Evolutionary conservation across 2,113 vertebrate genomes (phyloP), one percentile per base, ranked within the genome.

Genomic region (Paramormyrops kingsleyae): DNA sequence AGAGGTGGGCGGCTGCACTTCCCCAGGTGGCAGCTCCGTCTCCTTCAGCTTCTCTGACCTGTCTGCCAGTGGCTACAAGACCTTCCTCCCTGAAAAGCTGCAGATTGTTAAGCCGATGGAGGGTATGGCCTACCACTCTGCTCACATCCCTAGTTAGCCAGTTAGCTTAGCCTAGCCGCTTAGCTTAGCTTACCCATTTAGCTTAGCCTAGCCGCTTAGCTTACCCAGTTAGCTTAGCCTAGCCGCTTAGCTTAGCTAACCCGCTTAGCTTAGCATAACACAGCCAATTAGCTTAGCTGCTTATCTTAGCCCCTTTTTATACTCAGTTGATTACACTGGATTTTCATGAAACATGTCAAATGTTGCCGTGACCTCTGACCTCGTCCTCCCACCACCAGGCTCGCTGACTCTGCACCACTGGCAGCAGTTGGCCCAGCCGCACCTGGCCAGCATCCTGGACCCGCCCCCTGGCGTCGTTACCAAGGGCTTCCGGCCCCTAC

Each of bases 51-150:
- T 96, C 62, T 97, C 97, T 0, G 98, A 98, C 80, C 95, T 97
- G 49, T 97, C 97, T 39, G 12, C 94, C 91, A 96, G 94, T 87
- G 93, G 96, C 49, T 96, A 98, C 91, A 98, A 97, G 92, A 96
- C 96, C 17, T 98, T 98, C 93, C 94, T 99, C 66, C 99, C 99
- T 6, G 99, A 99, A 92, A 99, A 99, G 89, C 91, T 99, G 53
- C 99, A 99, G 93, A 99, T 99, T 21, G 99, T 99, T 93, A 99
- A 99, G 91, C 99, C 99, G 13, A 97, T 99, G 90, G 97, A 99
- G 96, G 97, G 97, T 97, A 53, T 88, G 52, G 15, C 3, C 5
- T 21, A 4, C 5, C 19, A 2, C 19, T 53, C 53, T 44, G 87
- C 52, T 46, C 13, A 5, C 44, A 86, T 19, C 74, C n/a, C 31